A percentile compares a stretch with the other conserved stretches of the same genome.
Conservation (phyloP, 1,140 invertebrate genomes). For the Schlechtendalia chinensis region DNA sequence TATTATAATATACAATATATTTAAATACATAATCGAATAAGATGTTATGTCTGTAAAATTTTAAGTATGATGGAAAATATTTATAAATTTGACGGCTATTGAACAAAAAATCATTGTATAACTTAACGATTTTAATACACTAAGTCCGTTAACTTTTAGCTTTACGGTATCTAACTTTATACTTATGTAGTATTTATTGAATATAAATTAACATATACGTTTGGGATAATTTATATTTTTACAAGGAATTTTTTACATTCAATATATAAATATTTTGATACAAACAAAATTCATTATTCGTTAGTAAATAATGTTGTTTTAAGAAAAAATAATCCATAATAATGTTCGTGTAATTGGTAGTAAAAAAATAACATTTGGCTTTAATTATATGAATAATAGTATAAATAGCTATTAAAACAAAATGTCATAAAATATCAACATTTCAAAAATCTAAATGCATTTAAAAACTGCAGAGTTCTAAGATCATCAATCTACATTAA, state of each 20-base stretch:
- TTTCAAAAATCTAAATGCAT: neutral
- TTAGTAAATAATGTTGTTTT: neutral
- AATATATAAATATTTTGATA: neutral
- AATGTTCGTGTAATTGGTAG: too few species aligned
- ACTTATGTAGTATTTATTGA: conserved; percentile 1
- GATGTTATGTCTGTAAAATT: neutral
- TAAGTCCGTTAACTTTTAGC: neutral
- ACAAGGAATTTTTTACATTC: conserved; percentile 7
- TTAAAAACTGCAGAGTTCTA: too few species aligned
- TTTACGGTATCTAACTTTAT: neutral
- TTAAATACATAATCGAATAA: neutral
- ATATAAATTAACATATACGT: neutral
- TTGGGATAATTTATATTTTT: neutral
- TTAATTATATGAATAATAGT: neutral
- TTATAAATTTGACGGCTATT: neutral
- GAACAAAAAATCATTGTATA: neutral
- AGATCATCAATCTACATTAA: too few species aligned
- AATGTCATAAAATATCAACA: neutral
- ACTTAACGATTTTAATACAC: neutral
- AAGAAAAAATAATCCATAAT: too few species aligned
- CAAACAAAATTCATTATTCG: neutral
- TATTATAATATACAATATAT: conserved; percentile 4
- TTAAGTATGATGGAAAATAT: neutral
- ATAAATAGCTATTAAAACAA: neutral
- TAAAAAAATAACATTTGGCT: too few species aligned